Conservation (phyloP, 2,888 invertebrate genomes). For the Thereva unica region DNA sequence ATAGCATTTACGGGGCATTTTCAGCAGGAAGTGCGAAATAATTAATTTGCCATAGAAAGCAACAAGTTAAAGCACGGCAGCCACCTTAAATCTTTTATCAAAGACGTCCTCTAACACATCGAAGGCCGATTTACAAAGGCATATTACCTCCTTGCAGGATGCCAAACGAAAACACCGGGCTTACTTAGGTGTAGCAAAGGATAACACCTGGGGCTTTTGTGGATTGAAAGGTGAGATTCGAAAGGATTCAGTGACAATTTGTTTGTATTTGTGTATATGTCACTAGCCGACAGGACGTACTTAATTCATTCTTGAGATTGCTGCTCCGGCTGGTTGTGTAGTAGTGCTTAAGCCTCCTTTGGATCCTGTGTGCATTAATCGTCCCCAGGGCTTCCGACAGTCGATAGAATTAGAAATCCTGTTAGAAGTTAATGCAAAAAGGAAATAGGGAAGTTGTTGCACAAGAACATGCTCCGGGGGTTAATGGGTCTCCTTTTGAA, state of each 20-base stretch:
- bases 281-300: constrained; percentile 33
- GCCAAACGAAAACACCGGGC: constrained; percentile 29
- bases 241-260: constrained; percentile 35
- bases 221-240: constrained; percentile 34
- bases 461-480: too few species aligned
- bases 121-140: constrained; percentile 29
- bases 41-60: constrained; percentile 31
- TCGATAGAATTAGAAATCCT: constrained; percentile 30
- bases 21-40: constrained; percentile 28
- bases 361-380: constrained; percentile 27
- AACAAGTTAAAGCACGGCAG: constrained; percentile 13
- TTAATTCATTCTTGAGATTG: constrained; percentile 33
- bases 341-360: not conserved
- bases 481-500: too few species aligned
- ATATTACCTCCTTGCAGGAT: constrained; percentile 27
- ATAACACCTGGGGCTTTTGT: constrained; percentile 34
- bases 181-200: constrained; percentile 33
- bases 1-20: constrained; percentile 1
- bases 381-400: constrained; percentile 26
- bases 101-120: constrained; percentile 30
- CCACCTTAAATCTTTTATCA: constrained; percentile 31
- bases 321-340: constrained; percentile 9
- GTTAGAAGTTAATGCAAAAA: constrained; percentile 22
- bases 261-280: constrained; percentile 35
- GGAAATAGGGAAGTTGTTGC: constrained; percentile 10